Conservation (phyloP, 92 coral and sea anemone genomes). For the Isaurus tuberculatus region DNA sequence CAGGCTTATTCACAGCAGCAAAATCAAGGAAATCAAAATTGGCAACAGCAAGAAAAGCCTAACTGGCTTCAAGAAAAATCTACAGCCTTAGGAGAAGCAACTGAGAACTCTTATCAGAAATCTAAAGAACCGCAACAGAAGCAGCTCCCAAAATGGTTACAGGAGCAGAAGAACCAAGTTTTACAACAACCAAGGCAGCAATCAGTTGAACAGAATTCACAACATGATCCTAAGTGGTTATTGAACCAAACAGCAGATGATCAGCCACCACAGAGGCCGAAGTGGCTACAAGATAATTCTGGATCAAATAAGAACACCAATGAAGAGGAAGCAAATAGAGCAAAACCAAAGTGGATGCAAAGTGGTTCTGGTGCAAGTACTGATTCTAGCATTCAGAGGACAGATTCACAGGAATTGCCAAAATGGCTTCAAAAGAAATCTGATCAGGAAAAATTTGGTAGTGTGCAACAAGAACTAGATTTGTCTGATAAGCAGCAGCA, state of each 20-base stretch:
- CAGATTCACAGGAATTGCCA: slow-evolving; percentile 31
- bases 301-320: slow-evolving; percentile 20
- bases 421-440: slow-evolving; percentile 46
- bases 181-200: neutral
- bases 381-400: slow-evolving; percentile 30
- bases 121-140: neutral
- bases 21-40: slow-evolving; percentile 14
- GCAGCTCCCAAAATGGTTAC: slow-evolving; percentile 60
- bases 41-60: slow-evolving; percentile 42
- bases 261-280: neutral
- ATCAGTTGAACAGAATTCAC: neutral
- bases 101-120: slow-evolving; percentile 19
- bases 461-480: neutral
- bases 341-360: slow-evolving; percentile 56
- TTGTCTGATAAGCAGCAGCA: neutral
- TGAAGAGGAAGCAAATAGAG: neutral
- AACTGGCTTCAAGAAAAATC: slow-evolving; percentile 32
- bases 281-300: slow-evolving; percentile 12
- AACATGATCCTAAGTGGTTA: slow-evolving; percentile 29
- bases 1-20: slow-evolving; percentile 12
- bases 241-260: slow-evolving; percentile 3
- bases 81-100: slow-evolving; percentile 15
- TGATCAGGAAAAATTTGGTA: neutral
- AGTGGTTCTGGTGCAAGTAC: slow-evolving; percentile 47
- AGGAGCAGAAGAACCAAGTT: slow-evolving; percentile 35